Evolutionary conservation across 2,113 vertebrate genomes (phyloP).

Genomic region (Macrotis lagotis): DNA sequence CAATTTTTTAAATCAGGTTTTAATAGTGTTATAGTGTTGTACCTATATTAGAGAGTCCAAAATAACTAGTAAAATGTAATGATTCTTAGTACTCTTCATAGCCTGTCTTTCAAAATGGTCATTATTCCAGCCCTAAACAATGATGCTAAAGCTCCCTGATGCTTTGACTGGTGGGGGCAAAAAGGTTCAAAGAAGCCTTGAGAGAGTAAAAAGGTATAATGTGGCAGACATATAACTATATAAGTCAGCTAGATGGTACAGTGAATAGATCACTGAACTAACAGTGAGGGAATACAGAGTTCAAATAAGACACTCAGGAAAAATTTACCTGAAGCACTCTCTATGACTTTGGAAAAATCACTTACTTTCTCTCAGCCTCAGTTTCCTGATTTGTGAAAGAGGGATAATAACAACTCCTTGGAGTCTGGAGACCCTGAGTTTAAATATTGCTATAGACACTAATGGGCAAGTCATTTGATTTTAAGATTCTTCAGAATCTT

Average conservation of each 20-base stretch:
- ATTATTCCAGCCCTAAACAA: background rate
- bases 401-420: background rate
- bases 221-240: background rate
- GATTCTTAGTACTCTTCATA: slow-evolving; percentile 30
- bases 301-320: background rate
- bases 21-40: slow-evolving; percentile 32
- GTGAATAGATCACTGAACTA: background rate
- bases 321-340: background rate
- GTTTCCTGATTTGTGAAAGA: background rate
- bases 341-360: background rate
- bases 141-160: background rate
- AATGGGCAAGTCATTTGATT: background rate
- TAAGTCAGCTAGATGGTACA: background rate
- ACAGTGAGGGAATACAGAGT: background rate
- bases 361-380: background rate
- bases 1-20: slow-evolving; percentile 53
- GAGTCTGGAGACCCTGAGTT: background rate
- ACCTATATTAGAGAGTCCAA: slow-evolving; percentile 39
- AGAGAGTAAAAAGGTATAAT: background rate
- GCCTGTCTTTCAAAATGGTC: background rate
- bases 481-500: background rate
- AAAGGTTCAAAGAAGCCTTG: background rate
- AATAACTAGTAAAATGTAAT: slow-evolving; percentile 22
- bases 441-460: background rate
- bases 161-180: background rate